Evolutionary conservation across 1,140 invertebrate genomes (phyloP).

Genomic region (Cydia strobilella): DNA sequence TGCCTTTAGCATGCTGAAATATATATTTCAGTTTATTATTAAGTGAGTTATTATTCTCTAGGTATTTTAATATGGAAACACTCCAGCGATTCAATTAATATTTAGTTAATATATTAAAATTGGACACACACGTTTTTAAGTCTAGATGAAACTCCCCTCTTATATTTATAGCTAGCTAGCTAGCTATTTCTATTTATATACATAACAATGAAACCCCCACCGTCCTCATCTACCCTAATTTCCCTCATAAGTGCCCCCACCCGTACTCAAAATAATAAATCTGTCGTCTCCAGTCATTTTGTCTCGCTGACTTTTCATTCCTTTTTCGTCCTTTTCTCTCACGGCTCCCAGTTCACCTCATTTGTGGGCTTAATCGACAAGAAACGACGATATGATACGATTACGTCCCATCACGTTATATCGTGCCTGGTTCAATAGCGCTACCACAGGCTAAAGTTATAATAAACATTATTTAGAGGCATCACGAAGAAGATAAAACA

Average conservation of each 20-base stretch:
- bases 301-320: conserved; percentile 43
- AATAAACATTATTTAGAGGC: not conserved
- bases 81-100: too few species aligned
- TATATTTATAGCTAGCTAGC: too few species aligned
- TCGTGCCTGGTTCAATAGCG: not conserved
- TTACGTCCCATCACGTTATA: conserved; percentile 42
- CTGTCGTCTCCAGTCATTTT: conserved; percentile 34
- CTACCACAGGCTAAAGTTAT: conserved; percentile 36
- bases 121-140: too few species aligned
- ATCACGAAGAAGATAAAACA: not conserved
- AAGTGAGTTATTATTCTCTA: too few species aligned
- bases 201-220: not conserved
- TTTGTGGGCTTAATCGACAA: conserved; percentile 48
- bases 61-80: too few species aligned
- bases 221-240: conserved; percentile 4
- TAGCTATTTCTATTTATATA: too few species aligned
- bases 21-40: too few species aligned
- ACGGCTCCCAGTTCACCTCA: conserved; percentile 48
- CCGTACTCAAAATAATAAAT: conserved; percentile 25
- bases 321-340: conserved; percentile 43
- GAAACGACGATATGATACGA: conserved; percentile 53
- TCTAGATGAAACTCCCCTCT: too few species aligned
- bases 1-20: too few species aligned
- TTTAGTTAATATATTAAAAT: too few species aligned
- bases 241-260: conserved; percentile 10